These are phyloP conservation scores for Sapajus apella DNA, from an alignment of 2,113 vertebrate genomes.

Conservation along the genomic window DNA sequence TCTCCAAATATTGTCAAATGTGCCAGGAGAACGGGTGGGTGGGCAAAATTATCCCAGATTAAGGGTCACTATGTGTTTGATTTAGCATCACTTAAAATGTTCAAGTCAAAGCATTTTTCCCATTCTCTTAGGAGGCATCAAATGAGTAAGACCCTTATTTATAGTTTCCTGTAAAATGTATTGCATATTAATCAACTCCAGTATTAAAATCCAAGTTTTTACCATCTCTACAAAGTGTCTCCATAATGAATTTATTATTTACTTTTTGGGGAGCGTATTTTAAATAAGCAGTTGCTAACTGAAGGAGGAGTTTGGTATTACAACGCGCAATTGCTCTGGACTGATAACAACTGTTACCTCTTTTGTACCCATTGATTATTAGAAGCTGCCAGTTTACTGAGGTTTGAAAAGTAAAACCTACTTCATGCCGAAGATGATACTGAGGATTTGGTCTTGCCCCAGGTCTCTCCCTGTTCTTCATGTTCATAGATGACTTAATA, in stretches of 20 bases:
- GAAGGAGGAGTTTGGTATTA: not conserved
- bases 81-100: not conserved
- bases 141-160: slow-evolving; percentile 45
- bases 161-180: slow-evolving; percentile 51
- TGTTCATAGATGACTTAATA: not conserved
- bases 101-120: not conserved
- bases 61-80: not conserved
- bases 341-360: not conserved
- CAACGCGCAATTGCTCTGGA: not conserved
- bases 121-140: not conserved
- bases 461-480: not conserved
- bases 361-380: not conserved
- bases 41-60: not conserved
- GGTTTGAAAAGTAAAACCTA: not conserved
- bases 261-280: not conserved
- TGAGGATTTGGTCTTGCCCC: not conserved
- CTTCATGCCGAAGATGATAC: not conserved
- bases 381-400: not conserved
- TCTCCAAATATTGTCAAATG: not conserved
- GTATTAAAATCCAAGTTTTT: slow-evolving; percentile 55
- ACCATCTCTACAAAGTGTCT: not conserved
- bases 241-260: not conserved
- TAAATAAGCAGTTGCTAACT: not conserved
- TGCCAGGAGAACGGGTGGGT: not conserved
- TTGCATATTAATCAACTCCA: slow-evolving; percentile 38